Evolutionary conservation across 2,797 vertebrate genomes (phyloP).

Genomic region (Danio jaintianensis): DNA sequence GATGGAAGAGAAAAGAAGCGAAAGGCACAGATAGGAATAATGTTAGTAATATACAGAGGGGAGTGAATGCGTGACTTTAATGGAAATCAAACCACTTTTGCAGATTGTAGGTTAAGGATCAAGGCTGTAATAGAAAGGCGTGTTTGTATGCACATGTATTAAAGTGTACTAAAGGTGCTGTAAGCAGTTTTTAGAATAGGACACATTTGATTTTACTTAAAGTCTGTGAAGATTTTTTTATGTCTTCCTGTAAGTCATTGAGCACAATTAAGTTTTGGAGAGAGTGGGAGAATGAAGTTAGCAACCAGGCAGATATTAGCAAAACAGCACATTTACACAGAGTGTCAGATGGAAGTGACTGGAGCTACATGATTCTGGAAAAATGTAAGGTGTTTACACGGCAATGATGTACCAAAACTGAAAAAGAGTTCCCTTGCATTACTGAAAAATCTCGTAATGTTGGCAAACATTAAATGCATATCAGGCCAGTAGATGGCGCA

Average conservation of each 20-base stretch:
- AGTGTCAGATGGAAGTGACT: neutral
- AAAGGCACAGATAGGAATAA: slow-evolving; percentile 23
- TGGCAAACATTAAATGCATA: too few relatives aligned
- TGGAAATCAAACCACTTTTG: slow-evolving; percentile 34
- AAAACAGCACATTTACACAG: slow-evolving; percentile 8
- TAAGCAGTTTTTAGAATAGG: neutral
- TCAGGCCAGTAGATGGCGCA: too few relatives aligned
- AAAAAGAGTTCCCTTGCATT: too few relatives aligned
- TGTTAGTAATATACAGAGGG: slow-evolving; percentile 17
- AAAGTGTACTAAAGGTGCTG: neutral
- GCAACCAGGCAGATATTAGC: neutral
- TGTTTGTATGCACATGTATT: slow-evolving; percentile 34
- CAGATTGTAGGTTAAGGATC: slow-evolving; percentile 43
- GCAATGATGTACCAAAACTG: too few relatives aligned
- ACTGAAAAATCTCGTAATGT: too few relatives aligned
- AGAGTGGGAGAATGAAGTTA: neutral
- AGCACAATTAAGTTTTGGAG: neutral
- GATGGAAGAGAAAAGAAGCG: slow-evolving; percentile 12
- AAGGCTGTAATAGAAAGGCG: slow-evolving; percentile 46
- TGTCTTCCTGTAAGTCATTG: neutral
- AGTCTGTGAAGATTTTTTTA: neutral
- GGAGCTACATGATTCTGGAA: too few relatives aligned
- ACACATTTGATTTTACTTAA: neutral
- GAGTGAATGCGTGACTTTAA: slow-evolving; percentile 21
- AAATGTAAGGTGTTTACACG: too few relatives aligned